Base-by-base conservation (phyloP, 1,140 invertebrate genomes). In the Drosophila setifemur region DNA sequence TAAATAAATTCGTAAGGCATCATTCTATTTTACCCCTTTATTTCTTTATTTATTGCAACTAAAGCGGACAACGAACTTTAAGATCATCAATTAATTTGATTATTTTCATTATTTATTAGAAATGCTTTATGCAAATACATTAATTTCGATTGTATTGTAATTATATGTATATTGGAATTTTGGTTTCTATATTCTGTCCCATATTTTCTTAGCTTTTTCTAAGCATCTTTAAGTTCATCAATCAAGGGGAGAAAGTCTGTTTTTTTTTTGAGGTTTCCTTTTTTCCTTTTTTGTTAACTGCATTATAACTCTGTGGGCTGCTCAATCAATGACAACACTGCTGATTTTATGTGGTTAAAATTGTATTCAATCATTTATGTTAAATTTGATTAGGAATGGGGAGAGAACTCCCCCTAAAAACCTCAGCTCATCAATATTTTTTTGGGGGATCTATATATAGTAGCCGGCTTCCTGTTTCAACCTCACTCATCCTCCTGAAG, bases 331-430 rank as follows among this genome's bases (percentile, higher is more conserved):
- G 81, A 86, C 81, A 86, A 73, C 48, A 57, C 42, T 48, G 25
- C 67, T 52, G 76, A 79, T 64, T 64, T 74, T 58, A 60, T 79
- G 71, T 79, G 71, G 64, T 79, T 63, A 85, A 86, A 79, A 86
- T 79, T 79, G 50, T 76, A 86, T 86, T 85, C 81, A 75, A 85
- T 85, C 81, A 85, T 86, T 85, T 86, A 85, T 81, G 81, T 69
- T 81, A 79, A 85, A 85, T 85, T 85, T 81, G 81, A 85, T 85
- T 85, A 85, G 78, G 54, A 71, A 52, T 67, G 66, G 39, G 52
- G 63, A 52, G 9, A 9, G 18, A 29, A 28, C 45, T 4, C n/a
- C 31, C 50, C 54, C 9, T 26, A 31, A 45, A 68, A 69, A 37
- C 50, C 31, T 47, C 52, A 28, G 44, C 57, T 70, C 70, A 79